Evolutionary conservation across 2,113 vertebrate species (phyloP).

Genomic region (Micronisus gabar): DNA sequence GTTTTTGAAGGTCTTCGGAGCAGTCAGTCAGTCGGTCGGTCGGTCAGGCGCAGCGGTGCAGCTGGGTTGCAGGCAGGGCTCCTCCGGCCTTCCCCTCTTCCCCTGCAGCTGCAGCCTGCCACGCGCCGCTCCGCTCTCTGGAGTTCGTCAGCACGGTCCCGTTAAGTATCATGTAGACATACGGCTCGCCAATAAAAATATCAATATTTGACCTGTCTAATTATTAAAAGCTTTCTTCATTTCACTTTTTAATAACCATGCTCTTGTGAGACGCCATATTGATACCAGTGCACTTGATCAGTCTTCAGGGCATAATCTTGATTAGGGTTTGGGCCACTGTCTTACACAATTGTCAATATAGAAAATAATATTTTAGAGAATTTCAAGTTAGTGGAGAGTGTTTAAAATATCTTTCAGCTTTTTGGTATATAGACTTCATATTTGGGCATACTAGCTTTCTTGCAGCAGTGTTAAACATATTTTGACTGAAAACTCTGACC

Average conservation of each 20-base stretch:
- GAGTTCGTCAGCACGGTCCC: not conserved
- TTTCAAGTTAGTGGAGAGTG: not conserved
- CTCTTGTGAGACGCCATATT: not conserved
- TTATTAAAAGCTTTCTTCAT: not conserved
- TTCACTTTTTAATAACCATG: not conserved
- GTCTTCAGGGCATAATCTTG: not conserved
- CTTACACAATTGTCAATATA: not conserved
- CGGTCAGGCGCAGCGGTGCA: not conserved
- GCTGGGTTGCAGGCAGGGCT: not conserved
- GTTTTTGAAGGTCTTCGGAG: not conserved
- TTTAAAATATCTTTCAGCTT: not conserved
- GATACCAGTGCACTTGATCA: not conserved
- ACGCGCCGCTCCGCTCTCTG: not conserved
- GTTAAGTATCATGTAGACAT: not conserved
- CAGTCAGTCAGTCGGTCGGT: fast-evolving
- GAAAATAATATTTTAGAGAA: not conserved
- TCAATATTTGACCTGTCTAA: not conserved
- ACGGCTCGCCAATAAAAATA: not conserved
- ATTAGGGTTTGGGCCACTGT: not conserved
- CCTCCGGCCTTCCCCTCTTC: not conserved
- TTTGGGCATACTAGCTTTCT: not conserved
- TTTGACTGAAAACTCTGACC: not conserved
- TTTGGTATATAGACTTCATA: not conserved
- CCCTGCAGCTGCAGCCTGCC: not conserved
- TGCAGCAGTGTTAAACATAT: not conserved